Base-by-base conservation (phyloP, 2,113 vertebrate genomes). In the Poecilia latipinna region DNA sequence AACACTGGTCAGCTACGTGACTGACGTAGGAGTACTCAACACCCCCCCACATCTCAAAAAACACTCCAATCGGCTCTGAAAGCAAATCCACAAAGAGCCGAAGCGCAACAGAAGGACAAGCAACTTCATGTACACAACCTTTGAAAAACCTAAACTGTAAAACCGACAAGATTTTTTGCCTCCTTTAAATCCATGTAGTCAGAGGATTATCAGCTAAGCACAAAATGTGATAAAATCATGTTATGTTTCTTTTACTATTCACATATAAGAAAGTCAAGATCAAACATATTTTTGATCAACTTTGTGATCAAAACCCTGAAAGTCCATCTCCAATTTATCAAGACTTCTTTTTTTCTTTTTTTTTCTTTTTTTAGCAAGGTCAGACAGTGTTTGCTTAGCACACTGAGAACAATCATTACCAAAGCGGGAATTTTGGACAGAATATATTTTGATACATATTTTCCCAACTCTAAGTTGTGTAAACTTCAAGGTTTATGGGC, bases 1-100 rank as follows among this genome's bases (percentile, higher is more conserved):
- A 68, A 32, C 69, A 28, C 69, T 33, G 54, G 66, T 32, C 80
- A 74, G 77, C 84, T 74, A 82, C 72, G 80, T 70, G 70, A 68
- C 72, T 62, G 77, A 83, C 51, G 62, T 79, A 72, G 54, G 68
- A 57, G 51, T 57, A 57, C 44, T 57, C 51, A 73, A 65, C 32
- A 68, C 61, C 74, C 26, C 61, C 75, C 70, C 68, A 57, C 17
- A 64, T 35, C 70, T 82, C 73, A 61, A 26, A 57, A 79, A 83
- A 84, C 12, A 11, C 54, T 33, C 61, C 69, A 62, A 68, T 70
- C 64, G 61, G 32, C 8, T 77, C 61, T 79, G 67, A 70, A 76
- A 72, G 64, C 51, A 65, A 84, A 87, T 65, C 51, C 64, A 26
- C 57, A 42, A 62, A n/a, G 4, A 74, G 51, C 76, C 17, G 0